Percentiles rank a stretch among this genome's conserved stretches.
These are phyloP conservation scores for Echinometra lucunter DNA, from an alignment of 53 echinoderm and acorn worm genomes.

Conservation along the genomic window DNA sequence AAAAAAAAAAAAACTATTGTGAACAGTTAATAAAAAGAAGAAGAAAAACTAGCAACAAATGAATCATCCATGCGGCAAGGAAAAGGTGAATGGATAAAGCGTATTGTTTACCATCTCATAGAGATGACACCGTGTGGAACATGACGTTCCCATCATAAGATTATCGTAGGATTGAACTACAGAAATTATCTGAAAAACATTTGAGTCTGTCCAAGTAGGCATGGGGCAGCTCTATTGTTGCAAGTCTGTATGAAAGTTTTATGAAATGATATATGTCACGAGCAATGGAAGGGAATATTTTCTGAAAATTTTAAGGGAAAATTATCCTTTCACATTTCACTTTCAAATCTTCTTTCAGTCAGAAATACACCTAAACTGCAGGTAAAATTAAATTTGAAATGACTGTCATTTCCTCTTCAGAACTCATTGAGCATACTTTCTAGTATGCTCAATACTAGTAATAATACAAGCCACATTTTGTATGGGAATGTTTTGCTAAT, in stretches of 20 bases:
- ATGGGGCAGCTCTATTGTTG: no score
- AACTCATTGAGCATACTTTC: no score
- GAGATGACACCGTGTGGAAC: not conserved
- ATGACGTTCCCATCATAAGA: slow-evolving; percentile 35
- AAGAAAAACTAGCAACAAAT: slow-evolving; percentile 21
- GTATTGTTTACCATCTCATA: slow-evolving; percentile 27
- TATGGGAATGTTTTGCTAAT: no score
- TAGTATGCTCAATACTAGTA: no score
- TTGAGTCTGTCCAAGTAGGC: not conserved
- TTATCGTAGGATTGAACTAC: slow-evolving; percentile 8
- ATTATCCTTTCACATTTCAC: no score
- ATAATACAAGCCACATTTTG: no score
- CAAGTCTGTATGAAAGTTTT: not conserved
- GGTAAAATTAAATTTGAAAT: not conserved
- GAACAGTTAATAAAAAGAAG: slow-evolving; percentile 31
- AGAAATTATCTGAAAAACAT: not conserved
- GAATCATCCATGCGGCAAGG: slow-evolving; percentile 41
- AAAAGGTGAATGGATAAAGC: slow-evolving; percentile 50
- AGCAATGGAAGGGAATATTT: not conserved
- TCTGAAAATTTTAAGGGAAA: not conserved
- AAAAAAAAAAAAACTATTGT: slow-evolving; percentile 40
- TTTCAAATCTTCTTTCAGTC: not conserved
- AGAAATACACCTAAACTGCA: not conserved
- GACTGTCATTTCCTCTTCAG: no score
- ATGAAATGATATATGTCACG: not conserved